Evolutionary conservation across 2,888 invertebrate species (phyloP).

Genomic region (Drosophila paramelanica): DNA sequence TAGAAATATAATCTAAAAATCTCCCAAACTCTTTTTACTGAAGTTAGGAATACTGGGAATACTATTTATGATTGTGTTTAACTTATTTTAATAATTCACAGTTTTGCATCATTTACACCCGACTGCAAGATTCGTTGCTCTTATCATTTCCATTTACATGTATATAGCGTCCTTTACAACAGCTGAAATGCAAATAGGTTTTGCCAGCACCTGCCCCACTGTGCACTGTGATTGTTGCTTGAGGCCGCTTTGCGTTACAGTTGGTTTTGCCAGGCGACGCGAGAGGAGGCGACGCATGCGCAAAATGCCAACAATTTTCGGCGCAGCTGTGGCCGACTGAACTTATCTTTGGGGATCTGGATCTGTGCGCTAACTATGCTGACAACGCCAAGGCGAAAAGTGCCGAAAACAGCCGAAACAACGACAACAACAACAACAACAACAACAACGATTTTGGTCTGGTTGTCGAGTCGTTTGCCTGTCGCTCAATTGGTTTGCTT

Average conservation of each 20-base stretch:
- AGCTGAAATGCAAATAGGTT: no score
- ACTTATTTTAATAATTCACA: no score
- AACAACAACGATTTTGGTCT: constrained; percentile 26
- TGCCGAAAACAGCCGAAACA: constrained; percentile 65
- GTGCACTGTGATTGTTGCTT: constrained; percentile 49
- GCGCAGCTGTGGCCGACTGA: constrained; percentile 71
- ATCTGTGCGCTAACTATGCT: constrained; percentile 68
- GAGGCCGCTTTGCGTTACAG: constrained; percentile 11
- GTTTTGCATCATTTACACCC: no score
- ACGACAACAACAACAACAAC: constrained; percentile 30
- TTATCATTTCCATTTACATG: no score
- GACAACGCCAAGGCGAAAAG: constrained; percentile 74
- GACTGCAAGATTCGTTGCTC: no score
- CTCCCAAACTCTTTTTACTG: no score
- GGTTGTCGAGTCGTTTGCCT: constrained; percentile 55
- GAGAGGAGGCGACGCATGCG: constrained; percentile 68
- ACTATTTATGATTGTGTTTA: no score
- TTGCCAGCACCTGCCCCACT: constrained; percentile 13
- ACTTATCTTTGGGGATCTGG: constrained; percentile 63
- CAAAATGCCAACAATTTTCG: constrained; percentile 78
- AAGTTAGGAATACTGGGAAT: no score
- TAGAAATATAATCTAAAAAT: no score
- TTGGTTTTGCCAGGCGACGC: constrained; percentile 23
- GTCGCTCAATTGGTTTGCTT: constrained; percentile 71
- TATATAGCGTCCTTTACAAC: no score